phyloP scores from a whole-genome alignment of 2,113 vertebrate genomes.

The human (Homo sapiens) region GRCh38 chr4:166649001-166649500 shows the following conservation, averaged over 20 bases:
- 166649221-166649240: not conserved
- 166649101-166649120: not conserved
- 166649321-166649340: not conserved
- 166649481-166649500: too few relatives aligned
- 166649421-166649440: not conserved
- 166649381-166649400: not conserved
- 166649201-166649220: not conserved
- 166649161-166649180: not conserved
- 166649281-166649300: not conserved
- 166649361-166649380: not conserved
- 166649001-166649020: too few relatives aligned
- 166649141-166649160: not conserved
- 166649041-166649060: too few relatives aligned
- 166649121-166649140: not conserved
- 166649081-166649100: too few relatives aligned
- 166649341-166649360: not conserved
- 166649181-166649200: not conserved
- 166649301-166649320: not conserved
- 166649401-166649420: not conserved
- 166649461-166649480: too few relatives aligned
- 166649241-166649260: not conserved
- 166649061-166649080: too few relatives aligned
- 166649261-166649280: not conserved
- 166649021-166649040: too few relatives aligned
- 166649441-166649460: fast-evolving